phyloP scores from a whole-genome alignment of 2,888 invertebrate genomes.

The Hypomecis punctinalis region DNA sequence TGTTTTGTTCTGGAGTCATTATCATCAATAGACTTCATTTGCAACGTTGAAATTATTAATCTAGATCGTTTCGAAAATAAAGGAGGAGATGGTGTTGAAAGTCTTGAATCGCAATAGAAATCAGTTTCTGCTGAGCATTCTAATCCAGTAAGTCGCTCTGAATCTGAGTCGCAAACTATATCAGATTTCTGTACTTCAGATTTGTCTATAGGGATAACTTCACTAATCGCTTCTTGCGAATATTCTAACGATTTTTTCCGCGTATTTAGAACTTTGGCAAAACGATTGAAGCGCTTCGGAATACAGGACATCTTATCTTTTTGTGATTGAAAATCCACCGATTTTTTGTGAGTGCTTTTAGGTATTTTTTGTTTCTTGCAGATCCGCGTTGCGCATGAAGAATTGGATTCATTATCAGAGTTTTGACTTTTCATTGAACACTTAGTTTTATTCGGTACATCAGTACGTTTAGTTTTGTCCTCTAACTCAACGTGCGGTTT shows the following conservation, averaged over 20 bases:
- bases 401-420: not conserved
- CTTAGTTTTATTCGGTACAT: slow-evolving; percentile 2
- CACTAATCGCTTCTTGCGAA: not conserved
- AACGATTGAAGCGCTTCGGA: not conserved
- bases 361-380: not conserved
- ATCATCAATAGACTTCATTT: not conserved
- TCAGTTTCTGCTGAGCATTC: slow-evolving; percentile 1
- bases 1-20: not conserved
- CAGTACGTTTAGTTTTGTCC: not conserved
- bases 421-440: not conserved
- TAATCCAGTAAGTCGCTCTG: not conserved
- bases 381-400: not conserved
- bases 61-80: not conserved
- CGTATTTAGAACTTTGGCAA: not conserved
- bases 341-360: slow-evolving; percentile 1
- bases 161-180: not conserved
- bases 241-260: not conserved
- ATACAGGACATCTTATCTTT: not conserved
- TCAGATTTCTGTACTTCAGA: not conserved
- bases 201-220: not conserved
- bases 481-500: not conserved
- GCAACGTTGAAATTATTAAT: not conserved
- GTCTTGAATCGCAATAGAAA: not conserved
- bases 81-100: not conserved
- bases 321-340: slow-evolving; percentile 6